Evolutionary conservation across 2,113 vertebrate genomes (phyloP).

Genomic region (Rhinichthys klamathensis): DNA sequence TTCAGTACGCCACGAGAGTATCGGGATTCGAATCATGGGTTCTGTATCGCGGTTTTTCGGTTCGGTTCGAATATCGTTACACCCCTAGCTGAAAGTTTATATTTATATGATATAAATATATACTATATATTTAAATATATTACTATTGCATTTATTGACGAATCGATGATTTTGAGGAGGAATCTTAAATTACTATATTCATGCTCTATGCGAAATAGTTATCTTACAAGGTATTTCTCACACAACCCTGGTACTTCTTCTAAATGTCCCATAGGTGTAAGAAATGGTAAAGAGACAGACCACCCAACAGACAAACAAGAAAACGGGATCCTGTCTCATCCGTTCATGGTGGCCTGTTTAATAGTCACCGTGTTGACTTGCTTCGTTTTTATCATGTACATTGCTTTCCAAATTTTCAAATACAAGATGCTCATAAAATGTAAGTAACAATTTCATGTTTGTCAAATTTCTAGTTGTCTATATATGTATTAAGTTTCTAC

Average conservation of each 20-base stretch:
- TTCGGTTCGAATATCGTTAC: no score
- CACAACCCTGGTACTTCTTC: background rate
- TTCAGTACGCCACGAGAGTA: no score
- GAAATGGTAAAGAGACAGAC: background rate
- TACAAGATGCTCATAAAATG: conserved; percentile 16
- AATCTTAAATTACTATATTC: background rate
- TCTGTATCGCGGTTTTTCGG: no score
- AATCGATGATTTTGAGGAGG: background rate
- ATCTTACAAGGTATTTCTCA: background rate
- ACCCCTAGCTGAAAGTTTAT: no score
- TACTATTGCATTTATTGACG: no score
- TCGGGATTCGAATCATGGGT: no score
- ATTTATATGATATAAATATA: no score
- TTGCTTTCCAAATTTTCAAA: background rate
- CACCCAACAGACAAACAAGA: background rate
- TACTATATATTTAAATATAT: no score
- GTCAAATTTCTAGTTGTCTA: background rate
- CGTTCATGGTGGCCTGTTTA: conserved; percentile 25
- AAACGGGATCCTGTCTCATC: background rate
- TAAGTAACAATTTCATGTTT: conserved; percentile 41
- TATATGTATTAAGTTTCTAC: background rate
- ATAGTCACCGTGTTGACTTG: conserved; percentile 5
- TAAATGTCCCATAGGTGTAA: background rate
- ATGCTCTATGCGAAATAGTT: background rate
- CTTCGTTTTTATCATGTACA: conserved; percentile 26